phyloP scores from a whole-genome alignment of 2,888 invertebrate species.

The Archaeoteleia sp. region DNA sequence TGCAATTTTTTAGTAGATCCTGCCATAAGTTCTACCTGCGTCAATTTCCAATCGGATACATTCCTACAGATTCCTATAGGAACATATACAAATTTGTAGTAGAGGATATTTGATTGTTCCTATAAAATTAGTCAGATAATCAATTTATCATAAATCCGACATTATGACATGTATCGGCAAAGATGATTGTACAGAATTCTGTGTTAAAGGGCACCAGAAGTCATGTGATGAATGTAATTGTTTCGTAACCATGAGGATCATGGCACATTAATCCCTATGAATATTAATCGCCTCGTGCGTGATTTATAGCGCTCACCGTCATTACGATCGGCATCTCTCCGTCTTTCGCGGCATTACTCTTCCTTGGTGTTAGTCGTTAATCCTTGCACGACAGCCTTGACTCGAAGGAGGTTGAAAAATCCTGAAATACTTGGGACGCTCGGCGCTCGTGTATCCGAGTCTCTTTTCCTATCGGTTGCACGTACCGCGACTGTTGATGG shows the following conservation, averaged over 20 bases:
- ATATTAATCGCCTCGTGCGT: slow-evolving; percentile 58
- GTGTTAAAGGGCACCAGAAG: background rate
- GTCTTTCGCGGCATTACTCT: slow-evolving; percentile 33
- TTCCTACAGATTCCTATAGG: too few relatives aligned
- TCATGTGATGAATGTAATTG: slow-evolving; percentile 19
- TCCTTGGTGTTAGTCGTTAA: slow-evolving; percentile 52
- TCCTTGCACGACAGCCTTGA: slow-evolving; percentile 52
- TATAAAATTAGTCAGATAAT: too few relatives aligned
- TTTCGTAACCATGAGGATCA: slow-evolving; percentile 39
- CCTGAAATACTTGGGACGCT: slow-evolving; percentile 31
- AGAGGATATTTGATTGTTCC: too few relatives aligned
- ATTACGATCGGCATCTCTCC: slow-evolving; percentile 54
- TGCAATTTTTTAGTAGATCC: too few relatives aligned
- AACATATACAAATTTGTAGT: too few relatives aligned
- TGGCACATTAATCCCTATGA: slow-evolving; percentile 60
- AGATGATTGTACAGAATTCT: too few relatives aligned
- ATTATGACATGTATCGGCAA: background rate
- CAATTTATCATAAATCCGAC: slow-evolving; percentile 18
- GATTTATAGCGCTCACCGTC: slow-evolving; percentile 59
- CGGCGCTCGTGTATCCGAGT: slow-evolving; percentile 25
- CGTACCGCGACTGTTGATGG: slow-evolving; percentile 2
- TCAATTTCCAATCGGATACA: too few relatives aligned
- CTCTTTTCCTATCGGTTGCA: slow-evolving; percentile 24
- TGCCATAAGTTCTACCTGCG: too few relatives aligned
- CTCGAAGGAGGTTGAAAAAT: slow-evolving; percentile 54